These are phyloP conservation scores for Drosophila incognita DNA, from an alignment of 2,888 invertebrate genomes.

Conservation along the genomic window DNA sequence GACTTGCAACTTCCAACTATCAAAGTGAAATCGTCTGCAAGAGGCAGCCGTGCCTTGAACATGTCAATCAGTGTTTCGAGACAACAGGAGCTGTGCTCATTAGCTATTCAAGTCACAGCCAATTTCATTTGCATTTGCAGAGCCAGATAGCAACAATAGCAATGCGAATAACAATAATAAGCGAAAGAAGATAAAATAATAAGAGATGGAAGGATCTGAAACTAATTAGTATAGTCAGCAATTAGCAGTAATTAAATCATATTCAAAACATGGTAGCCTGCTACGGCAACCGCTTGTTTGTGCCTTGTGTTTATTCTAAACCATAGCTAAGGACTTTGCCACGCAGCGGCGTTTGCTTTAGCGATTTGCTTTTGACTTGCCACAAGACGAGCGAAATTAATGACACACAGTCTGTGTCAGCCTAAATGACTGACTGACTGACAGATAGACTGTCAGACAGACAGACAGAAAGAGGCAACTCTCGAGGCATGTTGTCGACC, in stretches of 20 bases:
- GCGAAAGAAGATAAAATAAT: neutral
- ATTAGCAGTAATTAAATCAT: constrained; percentile 74
- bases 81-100: constrained; percentile 29
- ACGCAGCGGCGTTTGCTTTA: constrained; percentile 62
- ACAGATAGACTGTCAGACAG: neutral
- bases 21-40: constrained; percentile 30
- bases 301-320: constrained; percentile 55
- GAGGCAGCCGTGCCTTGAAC: constrained; percentile 5
- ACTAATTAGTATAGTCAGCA: constrained; percentile 64
- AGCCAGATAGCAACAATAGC: neutral
- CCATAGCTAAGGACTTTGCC: constrained; percentile 63
- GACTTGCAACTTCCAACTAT: constrained; percentile 10
- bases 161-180: neutral
- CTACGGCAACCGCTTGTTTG: constrained; percentile 10
- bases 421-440: constrained; percentile 48
- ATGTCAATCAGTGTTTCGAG: constrained; percentile 23
- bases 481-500: constrained; percentile 27
- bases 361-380: constrained; percentile 71
- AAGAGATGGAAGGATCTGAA: constrained; percentile 17
- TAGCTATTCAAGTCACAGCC: constrained; percentile 42
- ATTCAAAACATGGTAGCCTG: constrained; percentile 56
- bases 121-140: constrained; percentile 40
- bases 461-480: constrained; percentile 14
- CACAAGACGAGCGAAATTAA: constrained; percentile 62
- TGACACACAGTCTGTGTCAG: constrained; percentile 29